phyloP scores from a whole-genome alignment of 2,888 invertebrate genomes.

The Apamea epomidion region DNA sequence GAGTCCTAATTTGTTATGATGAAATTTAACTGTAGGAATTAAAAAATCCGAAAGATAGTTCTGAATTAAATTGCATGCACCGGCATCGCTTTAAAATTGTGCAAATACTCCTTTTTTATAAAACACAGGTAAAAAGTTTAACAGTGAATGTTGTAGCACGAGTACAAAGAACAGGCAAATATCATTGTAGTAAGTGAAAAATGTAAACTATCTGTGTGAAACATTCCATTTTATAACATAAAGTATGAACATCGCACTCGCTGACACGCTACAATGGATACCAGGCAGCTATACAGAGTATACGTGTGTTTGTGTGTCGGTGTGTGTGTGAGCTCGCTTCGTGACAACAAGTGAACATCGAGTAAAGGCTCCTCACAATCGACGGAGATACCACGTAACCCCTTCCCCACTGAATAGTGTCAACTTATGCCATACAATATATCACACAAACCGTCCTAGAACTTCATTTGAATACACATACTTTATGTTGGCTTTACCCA shows the following conservation, averaged over 20 bases:
- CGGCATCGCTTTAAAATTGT: neutral
- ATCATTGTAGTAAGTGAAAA: constrained; percentile 48
- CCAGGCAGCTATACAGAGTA: constrained; percentile 11
- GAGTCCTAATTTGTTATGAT: constrained; percentile 16
- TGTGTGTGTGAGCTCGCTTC: constrained; percentile 28
- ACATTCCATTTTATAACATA: constrained; percentile 39
- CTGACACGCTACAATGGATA: constrained; percentile 48
- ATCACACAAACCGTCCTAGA: constrained; percentile 37
- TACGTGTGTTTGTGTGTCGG: constrained; percentile 7
- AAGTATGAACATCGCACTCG: constrained; percentile 38
- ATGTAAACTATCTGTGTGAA: constrained; percentile 51
- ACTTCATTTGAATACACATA: constrained; percentile 62
- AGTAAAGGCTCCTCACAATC: constrained; percentile 40
- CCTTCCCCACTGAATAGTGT: constrained; percentile 46
- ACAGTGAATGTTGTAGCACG: constrained; percentile 27
- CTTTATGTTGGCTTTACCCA: constrained; percentile 48
- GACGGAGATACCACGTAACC: constrained; percentile 49
- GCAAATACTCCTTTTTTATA: constrained; percentile 10
- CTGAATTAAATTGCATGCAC: constrained; percentile 3
- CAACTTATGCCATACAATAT: constrained; percentile 52
- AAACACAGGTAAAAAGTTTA: constrained; percentile 20
- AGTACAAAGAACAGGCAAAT: constrained; percentile 30
- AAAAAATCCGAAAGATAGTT: neutral
- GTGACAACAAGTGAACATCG: constrained; percentile 53
- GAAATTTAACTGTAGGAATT: neutral